Evolutionary conservation across 2,888 invertebrate species (phyloP).

Genomic region (Gymnosoma rotundatum): DNA sequence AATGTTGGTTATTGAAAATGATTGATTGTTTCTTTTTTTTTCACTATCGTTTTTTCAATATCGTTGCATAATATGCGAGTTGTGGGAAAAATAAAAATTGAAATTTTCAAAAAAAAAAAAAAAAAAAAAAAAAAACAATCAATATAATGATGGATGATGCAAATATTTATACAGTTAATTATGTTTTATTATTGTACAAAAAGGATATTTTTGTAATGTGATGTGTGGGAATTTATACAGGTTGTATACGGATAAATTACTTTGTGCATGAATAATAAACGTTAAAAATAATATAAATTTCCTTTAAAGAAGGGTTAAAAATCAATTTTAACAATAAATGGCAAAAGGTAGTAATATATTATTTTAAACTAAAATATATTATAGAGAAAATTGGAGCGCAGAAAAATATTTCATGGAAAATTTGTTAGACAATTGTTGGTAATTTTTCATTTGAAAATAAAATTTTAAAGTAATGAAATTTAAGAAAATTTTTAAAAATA

Average conservation of each 20-base stretch:
- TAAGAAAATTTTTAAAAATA: no score
- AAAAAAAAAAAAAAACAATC: conserved; percentile 56
- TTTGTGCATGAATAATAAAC: neutral
- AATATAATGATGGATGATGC: conserved; percentile 58
- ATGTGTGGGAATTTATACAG: neutral
- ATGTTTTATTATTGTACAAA: conserved; percentile 25
- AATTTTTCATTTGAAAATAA: no score
- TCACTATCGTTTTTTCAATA: conserved; percentile 6
- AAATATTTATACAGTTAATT: conserved; percentile 59
- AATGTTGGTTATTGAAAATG: conserved; percentile 42
- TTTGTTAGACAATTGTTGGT: no score
- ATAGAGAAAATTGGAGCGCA: no score
- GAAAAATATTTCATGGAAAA: no score
- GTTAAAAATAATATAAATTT: neutral
- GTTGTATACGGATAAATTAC: neutral
- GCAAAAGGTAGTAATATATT: no score
- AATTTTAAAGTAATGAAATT: no score
- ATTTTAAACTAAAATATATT: no score
- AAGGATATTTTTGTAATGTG: neutral
- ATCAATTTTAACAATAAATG: neutral
- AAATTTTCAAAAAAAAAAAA: conserved; percentile 1
- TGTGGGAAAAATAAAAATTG: conserved; percentile 26
- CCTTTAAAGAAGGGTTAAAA: neutral
- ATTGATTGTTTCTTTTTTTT: conserved; percentile 40
- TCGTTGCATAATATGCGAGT: neutral